Evolutionary conservation across 2,797 vertebrate genomes (phyloP), one percentile per base, ranked within the genome.

Genomic region (Xerus rutilus): DNA sequence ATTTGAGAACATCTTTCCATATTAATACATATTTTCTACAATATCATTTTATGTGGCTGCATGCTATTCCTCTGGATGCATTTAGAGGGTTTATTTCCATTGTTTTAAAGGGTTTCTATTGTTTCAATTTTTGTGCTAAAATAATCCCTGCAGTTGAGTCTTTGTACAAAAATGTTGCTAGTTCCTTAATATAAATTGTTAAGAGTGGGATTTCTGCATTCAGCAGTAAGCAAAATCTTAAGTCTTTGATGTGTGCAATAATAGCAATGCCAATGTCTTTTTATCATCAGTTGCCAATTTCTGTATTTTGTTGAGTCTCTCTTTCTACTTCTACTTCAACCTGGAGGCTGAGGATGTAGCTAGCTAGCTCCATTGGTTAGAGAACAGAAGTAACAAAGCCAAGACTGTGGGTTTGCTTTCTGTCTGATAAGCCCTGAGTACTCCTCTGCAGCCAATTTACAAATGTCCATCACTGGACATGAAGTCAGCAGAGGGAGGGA

Each of bases 181-280:
- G n/a, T 76, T 64, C n/a, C 32, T 91, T 72, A 30, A 8, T 89
- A 79, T 79, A 83, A 65, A 91, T 76, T 91, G 76, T 45, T 74
- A 59, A 59, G 67, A 96, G 67, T 84, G 18, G 76, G 83, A 82
- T 83, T 93, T 94, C 74, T 73, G 20, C 84, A 52, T 93, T 47
- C 39, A 94, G n/a, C 5, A 95, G 25, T 39, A 45, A 89, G 59
- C 47, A 96, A 91, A 86, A 78, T 79, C 64, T 49, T 69, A 67
- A 79, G 30, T 12, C 14, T 67, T 81, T 39, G 52, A 70, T 23
- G 14, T 91, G 23, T 72, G 39, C 10, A 78, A 69, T 72, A 73
- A 35, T 28, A 39, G 9, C 59, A 64, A 14, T 54, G 30, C 84
- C 57, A 45, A 45, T 72, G 52, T 59, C 86, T 20, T 86, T 45